Evolutionary conservation across 2,888 invertebrate species (phyloP).

Genomic region (Calliphora vomitoria): DNA sequence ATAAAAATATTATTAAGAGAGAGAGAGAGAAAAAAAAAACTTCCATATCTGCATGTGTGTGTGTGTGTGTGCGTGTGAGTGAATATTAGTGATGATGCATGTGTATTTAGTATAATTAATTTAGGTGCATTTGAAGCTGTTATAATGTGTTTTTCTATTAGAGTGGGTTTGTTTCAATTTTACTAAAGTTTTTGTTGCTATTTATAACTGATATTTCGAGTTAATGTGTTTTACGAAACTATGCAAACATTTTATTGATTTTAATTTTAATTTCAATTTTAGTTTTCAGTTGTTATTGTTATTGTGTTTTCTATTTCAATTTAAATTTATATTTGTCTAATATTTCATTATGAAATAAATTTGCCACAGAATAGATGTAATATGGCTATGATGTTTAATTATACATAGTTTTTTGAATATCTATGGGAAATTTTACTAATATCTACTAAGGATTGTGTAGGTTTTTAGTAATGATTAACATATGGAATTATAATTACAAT

Average conservation of each 20-base stretch:
- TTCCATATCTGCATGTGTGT: neutral
- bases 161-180: neutral
- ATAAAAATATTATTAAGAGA: neutral
- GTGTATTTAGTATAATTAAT: conserved; percentile 14
- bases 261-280: conserved; percentile 51
- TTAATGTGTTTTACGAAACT: conserved; percentile 45
- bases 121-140: conserved; percentile 13
- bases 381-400: neutral
- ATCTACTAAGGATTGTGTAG: too few relatives aligned
- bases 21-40: too few relatives aligned
- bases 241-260: conserved; percentile 49
- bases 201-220: conserved; percentile 5
- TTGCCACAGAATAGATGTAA: neutral
- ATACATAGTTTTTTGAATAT: neutral
- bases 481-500: too few relatives aligned
- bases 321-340: neutral
- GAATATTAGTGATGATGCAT: neutral
- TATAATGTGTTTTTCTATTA: conserved; percentile 34
- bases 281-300: neutral
- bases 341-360: neutral
- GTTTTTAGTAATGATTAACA: too few relatives aligned
- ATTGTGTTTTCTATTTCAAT: neutral
- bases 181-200: neutral
- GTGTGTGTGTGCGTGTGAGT: neutral
- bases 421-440: too few relatives aligned